Evolutionary conservation across 2,797 vertebrate species (phyloP), one percentile per base, ranked within the genome.

Genomic region (Hyperoplus lanceolatus): DNA sequence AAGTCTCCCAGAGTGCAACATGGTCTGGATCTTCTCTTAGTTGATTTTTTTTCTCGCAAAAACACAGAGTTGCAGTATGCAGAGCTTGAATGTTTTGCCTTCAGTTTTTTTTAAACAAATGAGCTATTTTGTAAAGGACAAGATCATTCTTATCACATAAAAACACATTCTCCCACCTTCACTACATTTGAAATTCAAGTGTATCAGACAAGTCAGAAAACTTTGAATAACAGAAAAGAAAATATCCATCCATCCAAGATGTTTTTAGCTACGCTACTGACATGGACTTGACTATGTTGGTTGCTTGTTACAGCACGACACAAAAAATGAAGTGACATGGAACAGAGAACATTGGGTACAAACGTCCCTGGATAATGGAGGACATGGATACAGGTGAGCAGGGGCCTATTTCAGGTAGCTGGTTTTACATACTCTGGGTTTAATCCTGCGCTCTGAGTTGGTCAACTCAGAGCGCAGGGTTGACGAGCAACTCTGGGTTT

Each of bases 1-100:
- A 83, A 73, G 60, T 63, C 65, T 88, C 77, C 74, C 75, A 82
- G 74, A 80, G 76, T 50, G 64, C 59, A 86, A 75, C 39, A 42
- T 58, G 75, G 59, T 70, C 80, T 89, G 75, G 73, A 63, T 62
- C 29, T 21, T 69, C 55, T 82, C 59, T 18, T 15, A 51, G 5
- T 67, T 49, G 11, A 42, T 48, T 15, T 49, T 66, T 15, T 53
- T 15, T 63, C 80, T 67, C 50, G 53, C 55, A 70, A 61, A 79
- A 48, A 67, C 45, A 54, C 38, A 51, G 50, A 77, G 67, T 77
- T 13, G 8, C 56, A 75, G 70, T 36, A 67, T 51, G 21, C 36
- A 49, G 15, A 11, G n/a, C 56, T 77, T 45, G 8, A 42, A 51
- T 16, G 16, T 54, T 61, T 50, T 61, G 3, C 10, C 41, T 60